Base-by-base conservation (phyloP, 2,797 vertebrate genomes). In the Allobates femoralis region DNA sequence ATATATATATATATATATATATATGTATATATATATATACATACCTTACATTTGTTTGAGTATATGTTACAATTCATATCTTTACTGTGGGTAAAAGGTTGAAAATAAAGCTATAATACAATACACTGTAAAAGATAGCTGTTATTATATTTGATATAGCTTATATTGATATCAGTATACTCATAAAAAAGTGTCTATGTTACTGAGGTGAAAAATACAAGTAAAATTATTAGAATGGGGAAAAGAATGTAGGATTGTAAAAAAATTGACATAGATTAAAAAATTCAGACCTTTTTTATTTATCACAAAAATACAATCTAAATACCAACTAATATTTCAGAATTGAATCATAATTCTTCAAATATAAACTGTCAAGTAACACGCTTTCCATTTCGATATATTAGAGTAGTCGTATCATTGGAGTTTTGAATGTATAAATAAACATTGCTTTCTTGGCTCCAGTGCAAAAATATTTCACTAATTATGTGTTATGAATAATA, bases 291-390 rank as follows among this genome's bases (percentile, higher is more conserved):
- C 37, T 75, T 75, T 75, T 51, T 51, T 75, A 28, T 50, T 46
- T 46, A 75, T 75, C 21, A 51, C 46, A 75, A 75, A 75, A 75
- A 75, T 75, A 75, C 46, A 75, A 75, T 51, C 73, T 75, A 75
- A 26, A 75, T 75, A 75, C 51, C 15, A 51, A 15, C 73, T 75
- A 53, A 75, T 28, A 51, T 51, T 30, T 28, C 46, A 28, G 46
- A 18, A 75, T 28, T 15, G 26, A 26, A 15, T 50, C 46, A n/a
- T 46, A 28, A 26, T 75, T 75, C 12, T 64, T 75, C 16, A 28
- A 75, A 75, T 51, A 46, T 50, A n/a, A 50, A 46, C 46, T 28
- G 5, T 75, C n/a, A 50, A 26, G 26, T 5, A 46, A 50, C 71
- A 69, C 16, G 6, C 30, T 21, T 75, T 51, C n/a, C 46, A 75